Percentiles rank a stretch among this genome's conserved stretches.
Conservation (phyloP, 37 sponge, comb jelly and placozoan genomes). For the Eunapius fragilis region DNA sequence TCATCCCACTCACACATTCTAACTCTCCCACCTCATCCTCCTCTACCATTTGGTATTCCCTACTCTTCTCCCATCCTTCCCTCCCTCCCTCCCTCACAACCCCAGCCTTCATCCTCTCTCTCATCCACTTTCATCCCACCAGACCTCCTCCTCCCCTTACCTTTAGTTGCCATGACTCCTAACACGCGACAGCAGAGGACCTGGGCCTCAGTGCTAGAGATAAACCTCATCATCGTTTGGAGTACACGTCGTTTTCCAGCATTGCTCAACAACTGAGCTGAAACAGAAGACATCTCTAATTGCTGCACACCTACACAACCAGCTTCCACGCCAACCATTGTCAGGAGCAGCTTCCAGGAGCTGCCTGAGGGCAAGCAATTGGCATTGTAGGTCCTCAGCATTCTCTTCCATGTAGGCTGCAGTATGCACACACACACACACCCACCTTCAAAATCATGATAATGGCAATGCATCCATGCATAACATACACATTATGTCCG, state of each 20-base stretch:
- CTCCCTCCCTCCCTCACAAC: not conserved
- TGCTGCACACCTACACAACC: no score
- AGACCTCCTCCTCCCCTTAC: conserved; percentile 15
- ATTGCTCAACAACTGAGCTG: conserved; percentile 23
- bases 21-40: not conserved
- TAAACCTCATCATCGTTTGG: conserved; percentile 27
- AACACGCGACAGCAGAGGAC: conserved; percentile 24
- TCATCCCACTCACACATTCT: no score
- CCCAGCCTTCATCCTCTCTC: no score
- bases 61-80: not conserved
- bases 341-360: not conserved
- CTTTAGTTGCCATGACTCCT: conserved; percentile 19
- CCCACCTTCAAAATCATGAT: no score
- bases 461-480: not conserved
- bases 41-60: not conserved
- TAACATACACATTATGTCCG: conserved; percentile 16
- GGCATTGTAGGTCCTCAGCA: not conserved
- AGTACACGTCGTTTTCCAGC: conserved; percentile 39
- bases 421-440: not conserved
- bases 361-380: conserved; percentile 3
- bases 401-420: conserved; percentile 47
- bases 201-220: conserved; percentile 41
- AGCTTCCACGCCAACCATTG: no score
- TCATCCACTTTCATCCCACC: no score
- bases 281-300: not conserved